A percentile compares a stretch with the other conserved stretches of the same genome.
Conservation (phyloP, 2,888 invertebrate species). For the Callinectes sapidus region DNA sequence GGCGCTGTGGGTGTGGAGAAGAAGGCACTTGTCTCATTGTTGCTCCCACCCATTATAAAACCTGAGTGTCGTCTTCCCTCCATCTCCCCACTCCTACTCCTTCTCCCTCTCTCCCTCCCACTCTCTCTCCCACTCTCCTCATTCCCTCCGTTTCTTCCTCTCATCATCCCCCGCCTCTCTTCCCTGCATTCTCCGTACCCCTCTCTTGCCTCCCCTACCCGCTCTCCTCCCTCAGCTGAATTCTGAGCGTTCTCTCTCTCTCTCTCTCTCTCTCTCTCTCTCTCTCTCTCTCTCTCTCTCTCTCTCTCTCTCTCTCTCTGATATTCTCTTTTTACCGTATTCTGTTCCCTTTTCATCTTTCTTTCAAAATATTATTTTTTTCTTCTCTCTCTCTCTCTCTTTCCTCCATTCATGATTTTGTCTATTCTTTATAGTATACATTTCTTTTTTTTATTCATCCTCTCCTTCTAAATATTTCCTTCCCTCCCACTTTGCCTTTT, state of each 20-base stretch:
- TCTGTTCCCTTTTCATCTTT: neutral
- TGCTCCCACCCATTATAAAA: neutral
- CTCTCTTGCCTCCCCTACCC: neutral
- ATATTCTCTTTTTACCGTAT: neutral
- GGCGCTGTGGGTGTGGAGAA: neutral
- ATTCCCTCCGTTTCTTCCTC: neutral
- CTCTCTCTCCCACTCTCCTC: neutral
- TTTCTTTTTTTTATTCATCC: neutral
- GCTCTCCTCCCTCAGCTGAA: neutral
- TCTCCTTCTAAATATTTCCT: neutral
- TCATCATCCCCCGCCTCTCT: neutral
- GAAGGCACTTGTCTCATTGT: slow-evolving; percentile 19
- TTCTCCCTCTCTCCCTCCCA: slow-evolving; percentile 26
- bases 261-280: slow-evolving; percentile 17
- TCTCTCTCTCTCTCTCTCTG: neutral
- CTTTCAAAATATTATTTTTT: neutral
- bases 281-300: slow-evolving; percentile 31
- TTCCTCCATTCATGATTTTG: neutral
- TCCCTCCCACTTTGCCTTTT: neutral
- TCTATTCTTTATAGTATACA: neutral
- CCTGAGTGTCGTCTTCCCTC: slow-evolving; percentile 34
- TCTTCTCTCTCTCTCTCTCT: no score
- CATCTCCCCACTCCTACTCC: neutral
- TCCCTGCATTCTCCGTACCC: neutral
- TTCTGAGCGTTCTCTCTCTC: neutral